These are phyloP conservation scores for Basileuterus tristriatus DNA, from an alignment of 2,797 vertebrate genomes.

Conservation along the genomic window DNA sequence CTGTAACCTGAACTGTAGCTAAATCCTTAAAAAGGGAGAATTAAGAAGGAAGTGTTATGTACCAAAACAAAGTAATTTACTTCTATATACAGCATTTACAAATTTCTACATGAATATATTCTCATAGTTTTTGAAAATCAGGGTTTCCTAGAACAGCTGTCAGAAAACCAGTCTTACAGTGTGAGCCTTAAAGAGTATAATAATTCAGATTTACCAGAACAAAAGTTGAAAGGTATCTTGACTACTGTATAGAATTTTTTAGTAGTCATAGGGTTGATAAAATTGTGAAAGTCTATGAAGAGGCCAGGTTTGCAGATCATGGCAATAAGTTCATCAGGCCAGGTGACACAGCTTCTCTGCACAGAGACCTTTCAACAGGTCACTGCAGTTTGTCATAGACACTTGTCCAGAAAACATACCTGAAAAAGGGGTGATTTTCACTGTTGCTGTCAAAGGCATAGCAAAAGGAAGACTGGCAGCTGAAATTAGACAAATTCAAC, in stretches of 20 bases:
- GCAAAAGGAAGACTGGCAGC: constrained; percentile 62
- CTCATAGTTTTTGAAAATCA: not conserved
- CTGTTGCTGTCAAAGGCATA: constrained; percentile 42
- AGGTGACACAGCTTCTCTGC: not conserved
- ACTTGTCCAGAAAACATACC: not conserved
- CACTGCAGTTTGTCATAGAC: not conserved
- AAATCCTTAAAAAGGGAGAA: not conserved
- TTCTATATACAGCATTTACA: constrained; percentile 3
- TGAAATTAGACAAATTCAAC: constrained; percentile 52
- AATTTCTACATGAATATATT: not conserved
- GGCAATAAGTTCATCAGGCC: not conserved
- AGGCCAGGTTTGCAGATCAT: not conserved
- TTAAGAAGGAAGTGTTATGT: not conserved
- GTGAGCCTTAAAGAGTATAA: constrained; percentile 30
- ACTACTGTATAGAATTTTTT: not conserved
- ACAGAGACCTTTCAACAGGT: not conserved
- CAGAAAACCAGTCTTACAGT: constrained; percentile 60
- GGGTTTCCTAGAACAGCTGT: not conserved
- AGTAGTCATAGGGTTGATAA: not conserved
- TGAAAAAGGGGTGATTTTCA: not conserved
- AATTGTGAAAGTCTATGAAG: not conserved
- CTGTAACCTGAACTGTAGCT: not conserved
- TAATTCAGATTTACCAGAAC: not conserved
- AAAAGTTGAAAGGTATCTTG: not conserved
- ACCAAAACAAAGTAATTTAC: constrained; percentile 5